Evolutionary conservation across 2,888 invertebrate genomes (phyloP).

Genomic region (Drosophila infuscata): DNA sequence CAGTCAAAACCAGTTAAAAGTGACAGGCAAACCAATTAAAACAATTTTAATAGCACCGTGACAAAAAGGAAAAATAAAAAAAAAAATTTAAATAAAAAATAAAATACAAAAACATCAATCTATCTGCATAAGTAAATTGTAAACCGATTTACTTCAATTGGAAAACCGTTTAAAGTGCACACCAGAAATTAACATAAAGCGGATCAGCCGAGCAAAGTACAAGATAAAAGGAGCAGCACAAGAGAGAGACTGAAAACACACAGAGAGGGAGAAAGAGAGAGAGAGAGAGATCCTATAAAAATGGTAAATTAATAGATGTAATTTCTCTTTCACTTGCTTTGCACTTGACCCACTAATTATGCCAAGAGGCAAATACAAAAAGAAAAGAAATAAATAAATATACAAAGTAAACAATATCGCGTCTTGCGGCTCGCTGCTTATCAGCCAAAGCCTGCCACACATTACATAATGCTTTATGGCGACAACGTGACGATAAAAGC

Average conservation of each 20-base stretch:
- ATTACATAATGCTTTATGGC: constrained; percentile 68
- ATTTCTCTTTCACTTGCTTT: constrained; percentile 10
- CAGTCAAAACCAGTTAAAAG: constrained; percentile 72
- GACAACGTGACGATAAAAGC: constrained; percentile 69
- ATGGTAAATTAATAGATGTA: constrained; percentile 46
- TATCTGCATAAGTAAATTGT: constrained; percentile 35
- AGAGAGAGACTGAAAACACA: constrained; percentile 4
- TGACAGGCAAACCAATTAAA: constrained; percentile 54
- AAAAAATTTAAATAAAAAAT: not conserved
- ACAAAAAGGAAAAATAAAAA: not conserved
- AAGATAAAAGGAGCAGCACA: constrained; percentile 4
- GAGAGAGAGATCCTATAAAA: constrained; percentile 21
- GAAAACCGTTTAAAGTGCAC: constrained; percentile 29
- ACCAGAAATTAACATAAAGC: constrained; percentile 14
- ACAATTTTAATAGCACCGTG: constrained; percentile 42
- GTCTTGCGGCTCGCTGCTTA: constrained; percentile 21
- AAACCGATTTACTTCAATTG: constrained; percentile 51
- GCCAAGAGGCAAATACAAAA: constrained; percentile 18
- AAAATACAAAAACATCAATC: constrained; percentile 1
- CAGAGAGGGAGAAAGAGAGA: not conserved
- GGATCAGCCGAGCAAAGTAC: constrained; percentile 14
- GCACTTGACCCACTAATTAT: constrained; percentile 75
- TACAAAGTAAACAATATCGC: constrained; percentile 1
- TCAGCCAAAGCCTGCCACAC: constrained; percentile 33
- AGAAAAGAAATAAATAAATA: not conserved